phyloP scores from a whole-genome alignment of 2,888 invertebrate species.

The Chouioia cunea region DNA sequence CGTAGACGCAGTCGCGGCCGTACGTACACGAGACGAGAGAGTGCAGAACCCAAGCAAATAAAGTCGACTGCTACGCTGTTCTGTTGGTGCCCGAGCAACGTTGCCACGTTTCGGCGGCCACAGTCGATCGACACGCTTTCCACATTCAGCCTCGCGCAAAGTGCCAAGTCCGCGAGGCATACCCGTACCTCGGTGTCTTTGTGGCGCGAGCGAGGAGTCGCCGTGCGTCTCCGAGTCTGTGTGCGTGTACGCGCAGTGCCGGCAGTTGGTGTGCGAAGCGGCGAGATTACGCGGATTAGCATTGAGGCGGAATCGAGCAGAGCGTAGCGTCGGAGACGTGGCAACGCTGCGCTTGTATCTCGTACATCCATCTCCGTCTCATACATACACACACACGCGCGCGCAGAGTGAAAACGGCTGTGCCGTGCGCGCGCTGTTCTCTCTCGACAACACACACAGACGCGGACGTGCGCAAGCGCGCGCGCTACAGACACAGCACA shows the following conservation, averaged over 20 bases:
- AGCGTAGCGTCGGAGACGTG: conserved; percentile 49
- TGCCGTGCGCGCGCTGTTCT: background rate
- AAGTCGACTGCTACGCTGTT: conserved; percentile 1
- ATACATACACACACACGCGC: conserved; percentile 1
- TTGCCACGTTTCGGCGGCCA: conserved; percentile 31
- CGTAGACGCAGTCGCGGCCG: background rate
- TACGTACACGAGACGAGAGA: background rate
- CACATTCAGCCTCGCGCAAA: background rate
- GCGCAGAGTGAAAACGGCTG: background rate
- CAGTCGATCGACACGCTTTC: background rate
- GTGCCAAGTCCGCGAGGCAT: no score
- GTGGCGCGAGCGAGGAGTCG: background rate
- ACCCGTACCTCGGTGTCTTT: background rate
- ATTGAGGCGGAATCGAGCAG: conserved; percentile 17
- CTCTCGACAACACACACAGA: conserved; percentile 17
- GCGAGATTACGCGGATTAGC: conserved; percentile 26
- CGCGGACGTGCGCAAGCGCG: conserved; percentile 48
- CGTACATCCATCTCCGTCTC: conserved; percentile 40
- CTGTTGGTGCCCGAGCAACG: conserved; percentile 23
- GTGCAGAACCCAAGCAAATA: no score
- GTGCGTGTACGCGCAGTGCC: conserved; percentile 41
- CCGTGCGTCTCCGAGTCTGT: background rate
- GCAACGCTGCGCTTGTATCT: conserved; percentile 61
- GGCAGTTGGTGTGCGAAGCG: conserved; percentile 53
- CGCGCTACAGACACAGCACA: conserved; percentile 29